These are phyloP conservation scores for Atlantisia rogersi DNA, from an alignment of 2,113 vertebrate genomes.

Conservation along the genomic window DNA sequence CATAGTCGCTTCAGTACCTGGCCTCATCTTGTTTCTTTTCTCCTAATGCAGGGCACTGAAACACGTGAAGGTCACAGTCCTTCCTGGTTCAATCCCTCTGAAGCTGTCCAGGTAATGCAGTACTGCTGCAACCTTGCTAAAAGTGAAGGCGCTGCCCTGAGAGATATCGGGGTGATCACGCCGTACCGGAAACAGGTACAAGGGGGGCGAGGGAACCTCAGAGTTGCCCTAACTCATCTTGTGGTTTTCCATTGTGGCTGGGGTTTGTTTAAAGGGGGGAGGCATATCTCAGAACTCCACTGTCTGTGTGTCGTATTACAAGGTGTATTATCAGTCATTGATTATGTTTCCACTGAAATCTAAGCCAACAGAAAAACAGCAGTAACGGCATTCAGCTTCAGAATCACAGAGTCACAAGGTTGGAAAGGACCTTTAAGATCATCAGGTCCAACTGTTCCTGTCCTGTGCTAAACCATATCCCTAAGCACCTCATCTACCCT, in stretches of 20 bases:
- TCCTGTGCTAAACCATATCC: too few relatives aligned
- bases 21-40: neutral
- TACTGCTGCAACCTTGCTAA: constrained; percentile 91
- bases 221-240: neutral
- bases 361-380: neutral
- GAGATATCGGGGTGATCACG: constrained; percentile 89
- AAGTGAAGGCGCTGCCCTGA: constrained; percentile 69
- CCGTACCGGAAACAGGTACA: constrained; percentile 93
- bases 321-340: neutral
- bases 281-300: neutral
- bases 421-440: too few relatives aligned
- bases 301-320: neutral
- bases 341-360: neutral
- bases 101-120: constrained; percentile 91
- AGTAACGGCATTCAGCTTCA: neutral
- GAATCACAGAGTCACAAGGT: too few relatives aligned
- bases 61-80: constrained; percentile 88
- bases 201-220: neutral
- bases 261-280: neutral
- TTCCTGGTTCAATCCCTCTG: constrained; percentile 93
- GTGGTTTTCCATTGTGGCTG: neutral
- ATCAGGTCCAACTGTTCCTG: too few relatives aligned
- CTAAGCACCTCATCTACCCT: too few relatives aligned
- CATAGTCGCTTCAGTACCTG: rapidly evolving
- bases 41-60: constrained; percentile 82